These are phyloP conservation scores for Hippoglossus hippoglossus DNA, from an alignment of 2,797 vertebrate genomes.

Conservation along the genomic window DNA sequence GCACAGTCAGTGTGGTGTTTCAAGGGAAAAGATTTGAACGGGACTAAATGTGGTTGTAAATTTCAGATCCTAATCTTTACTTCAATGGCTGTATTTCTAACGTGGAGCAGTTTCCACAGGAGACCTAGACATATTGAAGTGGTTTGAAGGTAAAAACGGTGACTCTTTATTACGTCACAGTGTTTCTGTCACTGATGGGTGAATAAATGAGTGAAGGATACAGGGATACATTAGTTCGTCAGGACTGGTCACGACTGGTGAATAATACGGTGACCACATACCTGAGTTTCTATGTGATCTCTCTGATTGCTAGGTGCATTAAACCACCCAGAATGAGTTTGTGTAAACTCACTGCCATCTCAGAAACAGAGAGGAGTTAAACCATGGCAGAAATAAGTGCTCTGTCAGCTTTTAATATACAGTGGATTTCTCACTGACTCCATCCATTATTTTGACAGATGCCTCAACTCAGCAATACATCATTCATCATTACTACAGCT, in stretches of 20 bases:
- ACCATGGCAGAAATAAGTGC: conserved; percentile 31
- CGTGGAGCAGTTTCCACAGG: no score
- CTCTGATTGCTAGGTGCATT: no score
- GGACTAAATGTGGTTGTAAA: no score
- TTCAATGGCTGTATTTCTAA: neutral
- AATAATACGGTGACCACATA: no score
- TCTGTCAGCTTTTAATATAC: conserved; percentile 41
- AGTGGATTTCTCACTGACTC: conserved; percentile 38
- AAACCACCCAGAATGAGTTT: neutral
- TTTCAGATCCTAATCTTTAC: neutral
- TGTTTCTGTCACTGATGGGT: no score
- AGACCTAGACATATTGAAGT: no score
- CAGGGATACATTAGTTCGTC: neutral
- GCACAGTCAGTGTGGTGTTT: neutral
- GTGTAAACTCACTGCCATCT: conserved; percentile 8
- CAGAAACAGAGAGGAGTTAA: conserved; percentile 13
- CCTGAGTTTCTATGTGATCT: no score
- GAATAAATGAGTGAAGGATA: no score
- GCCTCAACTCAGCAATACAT: conserved; percentile 50
- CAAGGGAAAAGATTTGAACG: neutral
- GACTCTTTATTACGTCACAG: no score
- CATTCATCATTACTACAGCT: conserved; percentile 63
- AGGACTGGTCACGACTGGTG: no score
- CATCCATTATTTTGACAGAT: conserved; percentile 68
- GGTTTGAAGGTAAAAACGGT: no score